Percentiles rank a stretch among this genome's conserved stretches.
phyloP scores from a whole-genome alignment of 53 echinoderm and acorn worm species.

The Stichopus horrens region DNA sequence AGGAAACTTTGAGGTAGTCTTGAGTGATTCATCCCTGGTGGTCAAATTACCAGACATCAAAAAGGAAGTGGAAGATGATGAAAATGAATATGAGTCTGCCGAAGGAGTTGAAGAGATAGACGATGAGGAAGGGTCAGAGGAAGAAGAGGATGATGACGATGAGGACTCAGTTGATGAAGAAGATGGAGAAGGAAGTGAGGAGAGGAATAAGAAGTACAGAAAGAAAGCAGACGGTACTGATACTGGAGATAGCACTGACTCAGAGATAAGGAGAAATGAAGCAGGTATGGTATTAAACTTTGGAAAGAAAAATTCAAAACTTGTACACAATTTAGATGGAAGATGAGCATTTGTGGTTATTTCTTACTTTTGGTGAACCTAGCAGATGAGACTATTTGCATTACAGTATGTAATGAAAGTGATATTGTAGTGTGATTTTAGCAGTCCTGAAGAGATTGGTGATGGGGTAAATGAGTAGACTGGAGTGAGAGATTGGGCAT shows the following conservation, averaged over 20 bases:
- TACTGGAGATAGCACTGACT: conserved; percentile 34
- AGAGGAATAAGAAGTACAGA: conserved; percentile 15
- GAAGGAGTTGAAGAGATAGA: neutral
- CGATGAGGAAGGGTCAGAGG: conserved; percentile 33
- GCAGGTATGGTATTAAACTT: neutral
- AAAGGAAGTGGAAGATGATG: conserved; percentile 22
- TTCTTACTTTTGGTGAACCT: no score
- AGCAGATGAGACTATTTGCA: no score
- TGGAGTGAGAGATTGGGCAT: no score
- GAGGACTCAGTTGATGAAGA: neutral
- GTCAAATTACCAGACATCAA: conserved; percentile 32
- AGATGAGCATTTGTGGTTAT: no score
- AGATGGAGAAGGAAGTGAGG: conserved; percentile 31
- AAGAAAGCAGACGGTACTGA: neutral
- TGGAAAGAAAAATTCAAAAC: neutral
- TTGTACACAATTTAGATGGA: no score
- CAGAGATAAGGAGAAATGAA: conserved; percentile 30
- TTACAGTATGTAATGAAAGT: no score
- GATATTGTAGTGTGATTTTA: no score
- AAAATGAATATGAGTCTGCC: neutral
- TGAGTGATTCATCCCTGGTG: conserved; percentile 23
- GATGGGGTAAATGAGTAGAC: no score
- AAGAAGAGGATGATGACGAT: conserved; percentile 10
- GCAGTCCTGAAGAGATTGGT: no score
- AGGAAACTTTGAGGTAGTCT: conserved; percentile 15